Evolutionary conservation across 2,113 vertebrate genomes (phyloP), one percentile per base, ranked within the genome.

Genomic region (Synchiropus splendidus): DNA sequence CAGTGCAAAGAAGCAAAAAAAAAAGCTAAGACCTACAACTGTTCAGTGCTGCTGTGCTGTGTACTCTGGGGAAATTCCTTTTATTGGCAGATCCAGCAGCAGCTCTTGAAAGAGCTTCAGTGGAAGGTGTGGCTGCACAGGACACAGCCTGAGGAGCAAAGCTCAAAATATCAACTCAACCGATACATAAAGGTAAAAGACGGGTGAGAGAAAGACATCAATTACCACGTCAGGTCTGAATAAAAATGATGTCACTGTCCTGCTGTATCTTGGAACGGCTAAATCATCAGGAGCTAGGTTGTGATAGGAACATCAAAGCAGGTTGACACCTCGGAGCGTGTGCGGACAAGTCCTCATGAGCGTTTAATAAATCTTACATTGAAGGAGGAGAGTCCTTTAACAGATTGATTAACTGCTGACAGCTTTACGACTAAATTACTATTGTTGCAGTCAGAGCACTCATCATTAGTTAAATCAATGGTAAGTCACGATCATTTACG

Each of bases 301-400:
- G 53, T 72, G 75, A 72, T 74, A 75, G 54, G 58, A 72, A 85
- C 67, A 82, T 85, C 72, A 76, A 69, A 81, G 67, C 44, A 51
- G 77, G 80, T 66, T 83, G 85, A 85, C 82, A 75, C 78, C 57
- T 65, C 48, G 21, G 54, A 56, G 75, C 90, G 78, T 84, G 92
- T 78, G 83, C 59, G 14, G 76, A 85, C 92, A 86, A 13, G 90
- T 74, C 79, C 11, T 18, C 27, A 15, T 55, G 62, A 48, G 58
- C 67, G 70, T 86, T 88, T 89, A 90, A 89, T 91, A 92, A 92
- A 89, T 88, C 89, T 87, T 76, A 74, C 83, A 83, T 83, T 79
- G 70, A 66, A 72, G 76, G 62, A 80, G 71, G 74, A 88, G 88
- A 86, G 78, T 83, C 79, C 83, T 83, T 79, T 16, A 86, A 80